A percentile compares a stretch with the other conserved stretches of the same genome.
phyloP scores from a whole-genome alignment of 2,797 vertebrate genomes.

The Lindbergichthys nudifrons region DNA sequence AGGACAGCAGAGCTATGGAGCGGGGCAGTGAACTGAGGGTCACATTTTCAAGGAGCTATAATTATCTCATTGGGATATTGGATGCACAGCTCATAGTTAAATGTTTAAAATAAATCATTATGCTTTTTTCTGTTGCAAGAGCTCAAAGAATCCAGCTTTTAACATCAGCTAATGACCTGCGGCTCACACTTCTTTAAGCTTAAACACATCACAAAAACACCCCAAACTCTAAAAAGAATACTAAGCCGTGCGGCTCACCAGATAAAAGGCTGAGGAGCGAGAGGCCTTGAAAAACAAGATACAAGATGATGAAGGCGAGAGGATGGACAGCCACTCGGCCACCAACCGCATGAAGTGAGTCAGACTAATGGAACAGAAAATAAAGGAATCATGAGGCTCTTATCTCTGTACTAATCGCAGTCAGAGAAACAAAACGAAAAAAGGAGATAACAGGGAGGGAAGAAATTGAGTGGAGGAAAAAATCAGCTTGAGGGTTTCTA shows the following conservation, averaged over 20 bases:
- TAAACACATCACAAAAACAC: slow-evolving; percentile 1
- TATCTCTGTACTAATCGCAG: slow-evolving; percentile 70
- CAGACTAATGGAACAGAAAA: slow-evolving; percentile 79
- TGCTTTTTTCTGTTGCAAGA: neutral
- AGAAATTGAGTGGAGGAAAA: slow-evolving; percentile 42
- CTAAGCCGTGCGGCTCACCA: neutral
- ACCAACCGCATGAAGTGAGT: slow-evolving; percentile 49
- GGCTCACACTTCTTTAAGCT: neutral
- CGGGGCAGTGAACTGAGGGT: slow-evolving; percentile 27
- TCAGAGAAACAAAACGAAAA: slow-evolving; percentile 62
- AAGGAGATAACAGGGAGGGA: slow-evolving; percentile 46
- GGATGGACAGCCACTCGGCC: slow-evolving; percentile 46
- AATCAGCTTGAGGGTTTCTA: slow-evolving; percentile 55
- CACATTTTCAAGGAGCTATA: slow-evolving; percentile 37
- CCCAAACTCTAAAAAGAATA: slow-evolving; percentile 8
- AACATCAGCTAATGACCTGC: slow-evolving; percentile 10
- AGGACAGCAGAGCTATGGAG: slow-evolving; percentile 6
- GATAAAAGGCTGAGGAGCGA: slow-evolving; percentile 24
- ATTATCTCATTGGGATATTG: slow-evolving; percentile 36
- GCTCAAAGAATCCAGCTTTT: slow-evolving; percentile 1
- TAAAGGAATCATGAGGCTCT: slow-evolving; percentile 74
- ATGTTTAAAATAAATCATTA: slow-evolving; percentile 7
- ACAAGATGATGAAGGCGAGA: slow-evolving; percentile 30
- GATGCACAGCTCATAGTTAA: neutral
- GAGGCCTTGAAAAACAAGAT: slow-evolving; percentile 43